Base-by-base conservation (phyloP, 2,888 invertebrate species). In the Leptinotarsa peninsularis region DNA sequence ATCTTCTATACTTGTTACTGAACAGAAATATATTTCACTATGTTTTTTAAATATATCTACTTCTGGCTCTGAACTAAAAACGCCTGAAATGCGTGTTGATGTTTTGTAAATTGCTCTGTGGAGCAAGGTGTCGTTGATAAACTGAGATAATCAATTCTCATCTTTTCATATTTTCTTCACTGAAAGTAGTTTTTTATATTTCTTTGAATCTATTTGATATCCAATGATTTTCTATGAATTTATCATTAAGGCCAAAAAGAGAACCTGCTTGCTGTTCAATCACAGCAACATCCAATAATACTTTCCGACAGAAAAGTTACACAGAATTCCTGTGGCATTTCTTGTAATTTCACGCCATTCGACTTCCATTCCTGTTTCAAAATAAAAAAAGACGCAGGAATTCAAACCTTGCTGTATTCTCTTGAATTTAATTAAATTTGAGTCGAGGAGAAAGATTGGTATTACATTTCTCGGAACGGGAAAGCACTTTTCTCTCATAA, bases 321-420 rank as follows among this genome's bases (percentile, higher is more conserved):
- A 4, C 27, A 15, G 63, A 63, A 63, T 63, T 63, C 60, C 15
- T 60, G 60, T 60, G 60, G 60, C 60, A n/a, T 60, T 60, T 60
- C 63, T 63, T 27, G n/a, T 33, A 63, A 63, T 63, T 63, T 63
- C 33, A 63, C 63, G 63, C 63, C 63, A 27, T 63, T 63, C 63
- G 33, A 10, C 13, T 63, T 15, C 33, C 14, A 63, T 63, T 63
- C 10, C 21, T 21, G 13, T 15, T 58, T 58, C 23, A 21, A 10
- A 63, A 33, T 33, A 15, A 33, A 63, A 60, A 63, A 58, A 58
- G 18, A 3, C 21, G 58, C 14, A 7, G 58, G 58, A 58, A 21
- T 58, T 21, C 14, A 18, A 58, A 63, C 63, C 63, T 27, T 33
- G 33, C n/a, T 63, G 63, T 33, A 63, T 63, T 63, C 63, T 33